These are phyloP conservation scores for Ischnura elegans DNA, from an alignment of 2,888 invertebrate genomes.

Conservation along the genomic window DNA sequence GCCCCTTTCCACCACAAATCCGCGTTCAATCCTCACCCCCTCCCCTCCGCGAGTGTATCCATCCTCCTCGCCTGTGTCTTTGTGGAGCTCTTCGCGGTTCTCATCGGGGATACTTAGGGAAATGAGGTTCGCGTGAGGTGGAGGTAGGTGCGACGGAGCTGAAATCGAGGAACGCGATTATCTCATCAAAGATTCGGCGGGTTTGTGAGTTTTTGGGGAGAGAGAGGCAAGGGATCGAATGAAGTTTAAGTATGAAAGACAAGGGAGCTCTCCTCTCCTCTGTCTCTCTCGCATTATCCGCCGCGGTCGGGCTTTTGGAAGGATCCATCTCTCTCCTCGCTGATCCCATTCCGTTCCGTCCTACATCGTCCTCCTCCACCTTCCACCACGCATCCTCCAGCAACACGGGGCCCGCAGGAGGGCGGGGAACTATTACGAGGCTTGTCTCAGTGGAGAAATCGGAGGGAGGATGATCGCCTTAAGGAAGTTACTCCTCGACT, in stretches of 20 bases:
- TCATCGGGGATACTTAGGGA: constrained; percentile 31
- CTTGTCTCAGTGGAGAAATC: background rate
- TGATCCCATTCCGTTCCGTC: background rate
- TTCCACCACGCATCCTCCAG: background rate
- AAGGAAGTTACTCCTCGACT: background rate
- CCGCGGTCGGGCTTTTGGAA: background rate
- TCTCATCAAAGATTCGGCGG: constrained; percentile 50
- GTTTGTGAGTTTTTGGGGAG: background rate
- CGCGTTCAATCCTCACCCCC: background rate
- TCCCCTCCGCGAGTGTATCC: background rate
- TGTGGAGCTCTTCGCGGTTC: constrained; percentile 1
- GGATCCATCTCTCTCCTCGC: background rate
- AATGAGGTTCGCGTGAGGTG: background rate
- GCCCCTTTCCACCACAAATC: background rate
- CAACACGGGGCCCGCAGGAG: background rate
- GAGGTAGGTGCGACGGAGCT: constrained; percentile 34
- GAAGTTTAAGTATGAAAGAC: constrained; percentile 47
- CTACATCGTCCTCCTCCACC: background rate
- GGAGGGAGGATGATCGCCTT: background rate
- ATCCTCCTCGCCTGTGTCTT: constrained; percentile 13
- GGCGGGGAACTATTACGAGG: background rate
- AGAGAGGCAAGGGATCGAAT: background rate
- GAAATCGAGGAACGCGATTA: constrained; percentile 53
- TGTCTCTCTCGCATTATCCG: constrained; percentile 17
- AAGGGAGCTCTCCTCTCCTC: constrained; percentile 15